Evolutionary conservation across 2,888 invertebrate genomes (phyloP).

Genomic region (Liodrosophila aerea): DNA sequence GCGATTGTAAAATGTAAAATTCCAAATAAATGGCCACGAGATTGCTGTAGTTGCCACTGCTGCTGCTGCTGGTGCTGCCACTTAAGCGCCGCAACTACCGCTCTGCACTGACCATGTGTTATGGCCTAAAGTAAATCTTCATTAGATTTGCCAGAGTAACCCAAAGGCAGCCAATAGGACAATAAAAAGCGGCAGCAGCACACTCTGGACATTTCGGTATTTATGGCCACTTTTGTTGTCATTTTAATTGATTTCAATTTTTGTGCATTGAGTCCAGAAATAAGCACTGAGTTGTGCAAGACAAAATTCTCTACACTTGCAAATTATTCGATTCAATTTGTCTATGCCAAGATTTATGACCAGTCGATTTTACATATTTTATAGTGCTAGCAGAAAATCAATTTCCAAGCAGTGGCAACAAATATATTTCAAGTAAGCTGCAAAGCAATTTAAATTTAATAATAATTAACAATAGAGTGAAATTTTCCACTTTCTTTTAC

Average conservation of each 20-base stretch:
- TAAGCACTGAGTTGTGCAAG: constrained; percentile 65
- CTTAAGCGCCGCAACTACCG: constrained; percentile 52
- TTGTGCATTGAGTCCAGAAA: constrained; percentile 59
- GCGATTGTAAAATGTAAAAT: constrained; percentile 75
- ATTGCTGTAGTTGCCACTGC: constrained; percentile 19
- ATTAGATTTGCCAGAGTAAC: constrained; percentile 80
- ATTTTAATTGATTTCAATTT: constrained; percentile 76
- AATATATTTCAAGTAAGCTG: constrained; percentile 3
- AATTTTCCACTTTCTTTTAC: too few relatives aligned
- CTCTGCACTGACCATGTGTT: constrained; percentile 58
- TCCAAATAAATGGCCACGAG: constrained; percentile 75
- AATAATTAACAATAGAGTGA: too few relatives aligned
- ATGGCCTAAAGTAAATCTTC: constrained; percentile 81
- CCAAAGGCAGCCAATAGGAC: constrained; percentile 50
- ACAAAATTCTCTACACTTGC: constrained; percentile 27
- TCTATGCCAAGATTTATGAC: constrained; percentile 27
- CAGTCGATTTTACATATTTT: constrained; percentile 26
- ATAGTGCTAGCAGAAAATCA: constrained; percentile 7
- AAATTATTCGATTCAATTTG: constrained; percentile 32
- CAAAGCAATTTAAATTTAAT: too few relatives aligned
- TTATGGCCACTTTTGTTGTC: constrained; percentile 75
- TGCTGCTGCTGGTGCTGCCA: constrained; percentile 48
- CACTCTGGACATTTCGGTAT: constrained; percentile 55
- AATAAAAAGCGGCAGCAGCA: constrained; percentile 56
- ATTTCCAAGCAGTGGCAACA: constrained; percentile 3